phyloP scores from a whole-genome alignment of 1,140 invertebrate species.

The Teleopsis dalmanni region DNA sequence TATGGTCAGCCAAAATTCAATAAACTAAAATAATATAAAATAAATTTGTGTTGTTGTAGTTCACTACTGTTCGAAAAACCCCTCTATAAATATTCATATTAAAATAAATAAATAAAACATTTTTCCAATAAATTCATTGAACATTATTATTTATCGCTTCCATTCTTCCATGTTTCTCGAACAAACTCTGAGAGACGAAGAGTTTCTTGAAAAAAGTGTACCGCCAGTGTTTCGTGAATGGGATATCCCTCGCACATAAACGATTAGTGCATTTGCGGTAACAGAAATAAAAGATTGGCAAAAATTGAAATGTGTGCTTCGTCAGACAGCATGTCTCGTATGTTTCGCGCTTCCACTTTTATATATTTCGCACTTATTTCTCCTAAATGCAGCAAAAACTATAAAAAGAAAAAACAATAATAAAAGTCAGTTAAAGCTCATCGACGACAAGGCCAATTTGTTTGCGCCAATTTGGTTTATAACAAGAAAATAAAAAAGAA shows the following conservation, averaged over 20 bases:
- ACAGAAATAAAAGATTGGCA: too few relatives aligned
- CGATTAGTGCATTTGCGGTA: background rate
- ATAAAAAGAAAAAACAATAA: background rate
- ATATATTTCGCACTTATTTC: background rate
- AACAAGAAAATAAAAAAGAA: background rate
- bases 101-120: too few relatives aligned
- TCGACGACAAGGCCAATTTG: conserved; percentile 9
- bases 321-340: conserved; percentile 8
- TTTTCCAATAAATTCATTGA: background rate
- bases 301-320: too few relatives aligned
- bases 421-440: background rate
- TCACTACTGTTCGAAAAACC: too few relatives aligned
- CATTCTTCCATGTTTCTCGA: background rate
- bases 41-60: too few relatives aligned
- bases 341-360: background rate
- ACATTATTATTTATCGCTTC: background rate
- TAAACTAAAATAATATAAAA: too few relatives aligned
- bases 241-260: background rate
- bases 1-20: too few relatives aligned
- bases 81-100: too few relatives aligned
- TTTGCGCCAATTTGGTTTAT: conserved; percentile 1
- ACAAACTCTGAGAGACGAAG: background rate
- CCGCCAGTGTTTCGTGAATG: background rate
- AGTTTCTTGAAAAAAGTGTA: background rate
- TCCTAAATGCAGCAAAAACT: background rate